phyloP scores from a whole-genome alignment of 2,113 vertebrate species.

The Junco hyemalis region DNA sequence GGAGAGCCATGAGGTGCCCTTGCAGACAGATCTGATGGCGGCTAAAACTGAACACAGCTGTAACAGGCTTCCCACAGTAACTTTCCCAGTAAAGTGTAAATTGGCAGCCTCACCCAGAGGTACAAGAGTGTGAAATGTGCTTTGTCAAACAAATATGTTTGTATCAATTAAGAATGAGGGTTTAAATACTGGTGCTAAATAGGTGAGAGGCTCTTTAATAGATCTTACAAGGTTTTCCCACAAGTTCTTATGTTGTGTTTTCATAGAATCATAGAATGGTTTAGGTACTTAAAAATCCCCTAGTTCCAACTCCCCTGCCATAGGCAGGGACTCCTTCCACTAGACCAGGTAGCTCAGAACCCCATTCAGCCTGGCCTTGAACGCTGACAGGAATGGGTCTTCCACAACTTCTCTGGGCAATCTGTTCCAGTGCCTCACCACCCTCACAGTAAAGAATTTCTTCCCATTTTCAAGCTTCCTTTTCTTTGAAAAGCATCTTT shows the following conservation, averaged over 20 bases:
- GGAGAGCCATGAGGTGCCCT: neutral
- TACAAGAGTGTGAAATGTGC: neutral
- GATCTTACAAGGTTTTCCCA: neutral
- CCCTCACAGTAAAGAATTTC: neutral
- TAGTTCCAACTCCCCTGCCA: neutral
- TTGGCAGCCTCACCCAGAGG: neutral
- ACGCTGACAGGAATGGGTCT: neutral
- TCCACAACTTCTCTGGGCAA: neutral
- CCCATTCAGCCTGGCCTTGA: neutral
- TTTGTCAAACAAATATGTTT: neutral
- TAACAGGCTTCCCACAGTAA: rapidly evolving
- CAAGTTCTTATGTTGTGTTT: neutral
- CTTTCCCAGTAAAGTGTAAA: neutral
- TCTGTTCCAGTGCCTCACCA: neutral
- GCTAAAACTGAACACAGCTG: neutral
- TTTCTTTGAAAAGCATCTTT: neutral
- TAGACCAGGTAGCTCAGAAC: neutral
- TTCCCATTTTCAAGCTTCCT: neutral
- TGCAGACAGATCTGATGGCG: neutral
- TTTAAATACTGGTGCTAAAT: neutral
- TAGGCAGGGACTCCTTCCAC: neutral
- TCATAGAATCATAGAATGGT: neutral
- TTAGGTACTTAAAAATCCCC: neutral
- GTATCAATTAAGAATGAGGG: neutral
- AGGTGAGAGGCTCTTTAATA: neutral